Percentiles rank a stretch among this genome's conserved stretches.
phyloP scores from a whole-genome alignment of 2,888 invertebrate genomes.

The Ochropleura leucogaster region DNA sequence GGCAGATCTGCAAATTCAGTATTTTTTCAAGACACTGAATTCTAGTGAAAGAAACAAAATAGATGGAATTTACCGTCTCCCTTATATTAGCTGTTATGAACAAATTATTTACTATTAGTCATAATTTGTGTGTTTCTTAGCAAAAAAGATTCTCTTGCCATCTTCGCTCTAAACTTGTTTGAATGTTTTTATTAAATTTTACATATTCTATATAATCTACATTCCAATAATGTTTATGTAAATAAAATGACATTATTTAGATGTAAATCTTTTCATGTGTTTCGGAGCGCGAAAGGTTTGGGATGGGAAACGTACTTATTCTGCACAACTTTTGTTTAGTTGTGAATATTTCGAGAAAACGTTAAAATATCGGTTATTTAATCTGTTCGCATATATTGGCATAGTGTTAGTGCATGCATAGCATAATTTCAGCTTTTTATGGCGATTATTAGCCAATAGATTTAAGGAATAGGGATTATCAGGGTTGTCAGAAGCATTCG shows the following conservation, averaged over 20 bases:
- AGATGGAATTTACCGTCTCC: background rate
- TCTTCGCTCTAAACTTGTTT: conserved; percentile 9
- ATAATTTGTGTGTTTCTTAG: conserved; percentile 30
- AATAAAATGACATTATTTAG: conserved; percentile 52
- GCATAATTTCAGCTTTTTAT: conserved; percentile 58
- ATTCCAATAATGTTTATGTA: conserved; percentile 60
- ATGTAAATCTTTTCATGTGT: conserved; percentile 46
- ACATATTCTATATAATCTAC: conserved; percentile 60
- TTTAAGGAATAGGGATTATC: conserved; percentile 42
- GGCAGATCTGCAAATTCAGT: background rate
- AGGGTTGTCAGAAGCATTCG: conserved; percentile 59
- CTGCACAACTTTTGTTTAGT: conserved; percentile 55
- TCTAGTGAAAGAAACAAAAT: background rate
- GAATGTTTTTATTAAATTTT: conserved; percentile 48
- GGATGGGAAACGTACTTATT: conserved; percentile 72
- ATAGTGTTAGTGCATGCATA: conserved; percentile 63
- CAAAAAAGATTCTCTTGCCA: conserved; percentile 41
- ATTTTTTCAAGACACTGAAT: background rate
- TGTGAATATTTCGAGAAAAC: conserved; percentile 52
- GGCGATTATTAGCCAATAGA: conserved; percentile 59
- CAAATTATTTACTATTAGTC: conserved; percentile 1
- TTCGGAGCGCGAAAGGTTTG: conserved; percentile 61
- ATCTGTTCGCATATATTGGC: conserved; percentile 68
- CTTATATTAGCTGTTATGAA: conserved; percentile 14
- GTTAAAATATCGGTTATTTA: conserved; percentile 61